phyloP scores from a whole-genome alignment of 1,140 invertebrate genomes.

The Pseudomyrmex dendroicus region DNA sequence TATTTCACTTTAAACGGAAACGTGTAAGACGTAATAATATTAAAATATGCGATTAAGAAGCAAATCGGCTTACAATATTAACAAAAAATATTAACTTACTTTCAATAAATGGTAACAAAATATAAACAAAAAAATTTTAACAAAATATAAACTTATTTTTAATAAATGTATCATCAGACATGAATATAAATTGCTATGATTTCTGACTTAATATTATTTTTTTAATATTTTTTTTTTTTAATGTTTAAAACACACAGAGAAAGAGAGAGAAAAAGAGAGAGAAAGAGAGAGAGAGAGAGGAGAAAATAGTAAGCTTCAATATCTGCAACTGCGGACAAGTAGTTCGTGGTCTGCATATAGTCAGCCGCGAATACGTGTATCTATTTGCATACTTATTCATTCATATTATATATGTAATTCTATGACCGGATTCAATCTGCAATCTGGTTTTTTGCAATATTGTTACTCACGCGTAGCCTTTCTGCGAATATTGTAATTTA shows the following conservation, averaged over 20 bases:
- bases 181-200: neutral
- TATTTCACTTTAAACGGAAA: no score
- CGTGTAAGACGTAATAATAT: no score
- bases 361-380: neutral
- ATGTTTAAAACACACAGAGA: no score
- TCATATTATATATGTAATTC: slow-evolving; percentile 56
- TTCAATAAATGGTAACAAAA: neutral
- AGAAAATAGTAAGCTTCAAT: neutral
- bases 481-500: slow-evolving; percentile 54
- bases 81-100: no score
- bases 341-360: neutral
- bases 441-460: slow-evolving; percentile 48
- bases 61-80: no score
- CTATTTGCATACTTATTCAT: slow-evolving; percentile 57
- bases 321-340: slow-evolving; percentile 6
- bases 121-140: no score
- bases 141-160: neutral
- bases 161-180: neutral
- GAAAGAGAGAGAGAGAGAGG: neutral
- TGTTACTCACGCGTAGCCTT: slow-evolving; percentile 47
- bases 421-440: slow-evolving; percentile 40
- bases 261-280: no score
- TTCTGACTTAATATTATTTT: neutral
- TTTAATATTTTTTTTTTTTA: neutral
- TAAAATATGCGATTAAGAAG: no score